Conservation (phyloP, 1,140 invertebrate genomes). For the Drosophila arizonae region DNA sequence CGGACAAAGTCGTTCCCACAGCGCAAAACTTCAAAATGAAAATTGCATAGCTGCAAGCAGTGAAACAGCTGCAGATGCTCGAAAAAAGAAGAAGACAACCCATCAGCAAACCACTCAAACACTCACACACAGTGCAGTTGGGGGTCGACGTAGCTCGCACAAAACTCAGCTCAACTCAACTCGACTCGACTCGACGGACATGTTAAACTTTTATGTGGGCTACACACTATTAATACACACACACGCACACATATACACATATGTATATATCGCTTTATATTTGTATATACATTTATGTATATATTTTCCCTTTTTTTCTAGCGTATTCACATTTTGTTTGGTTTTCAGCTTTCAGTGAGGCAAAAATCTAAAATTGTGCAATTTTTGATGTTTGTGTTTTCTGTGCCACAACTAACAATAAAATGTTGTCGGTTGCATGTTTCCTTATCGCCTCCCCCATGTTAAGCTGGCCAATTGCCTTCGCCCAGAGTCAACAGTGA, state of each 20-base stretch:
- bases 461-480: constrained; percentile 26
- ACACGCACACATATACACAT: constrained; percentile 11
- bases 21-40: constrained; percentile 66
- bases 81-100: constrained; percentile 20
- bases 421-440: constrained; percentile 21
- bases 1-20: constrained; percentile 5
- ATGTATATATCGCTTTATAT: constrained; percentile 39
- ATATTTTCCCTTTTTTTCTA: constrained; percentile 17
- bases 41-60: constrained; percentile 65
- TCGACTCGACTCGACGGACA: constrained; percentile 36
- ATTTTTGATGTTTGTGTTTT: constrained; percentile 35
- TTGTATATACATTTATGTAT: constrained; percentile 42
- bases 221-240: constrained; percentile 36
- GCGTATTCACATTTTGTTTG: constrained; percentile 61
- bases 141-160: constrained; percentile 17
- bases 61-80: background rate
- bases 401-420: constrained; percentile 11
- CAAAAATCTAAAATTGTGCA: constrained; percentile 48
- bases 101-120: constrained; percentile 14
- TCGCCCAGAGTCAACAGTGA: constrained; percentile 10
- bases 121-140: constrained; percentile 33
- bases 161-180: background rate
- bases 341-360: constrained; percentile 51
- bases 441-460: constrained; percentile 1
- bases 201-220: constrained; percentile 67